Conservation (phyloP, 2,888 invertebrate genomes). For the Hoplodrina blanda region DNA sequence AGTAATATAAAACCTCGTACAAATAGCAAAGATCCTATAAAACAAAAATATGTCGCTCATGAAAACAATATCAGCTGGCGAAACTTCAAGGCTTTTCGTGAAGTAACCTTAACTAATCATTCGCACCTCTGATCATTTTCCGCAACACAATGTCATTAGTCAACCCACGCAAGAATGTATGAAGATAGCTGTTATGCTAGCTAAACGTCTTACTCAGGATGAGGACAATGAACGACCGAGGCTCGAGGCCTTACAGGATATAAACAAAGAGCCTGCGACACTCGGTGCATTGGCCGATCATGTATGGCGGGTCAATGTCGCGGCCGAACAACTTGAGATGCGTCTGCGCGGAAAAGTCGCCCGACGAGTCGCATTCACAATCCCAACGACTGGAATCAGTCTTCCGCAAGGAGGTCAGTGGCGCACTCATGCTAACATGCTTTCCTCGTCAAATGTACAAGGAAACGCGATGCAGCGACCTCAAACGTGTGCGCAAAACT, state of each 20-base stretch:
- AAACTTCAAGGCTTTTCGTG: constrained; percentile 54
- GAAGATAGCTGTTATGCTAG: constrained; percentile 46
- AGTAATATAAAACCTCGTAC: constrained; percentile 3
- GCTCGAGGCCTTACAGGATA: constrained; percentile 81
- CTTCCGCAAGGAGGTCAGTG: constrained; percentile 85
- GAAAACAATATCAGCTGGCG: constrained; percentile 58
- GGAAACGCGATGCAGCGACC: constrained; percentile 41
- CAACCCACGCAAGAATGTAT: constrained; percentile 54
- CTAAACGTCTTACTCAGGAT: constrained; percentile 54
- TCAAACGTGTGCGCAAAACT: constrained; percentile 42
- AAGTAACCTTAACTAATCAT: constrained; percentile 55
- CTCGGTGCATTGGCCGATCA: constrained; percentile 88
- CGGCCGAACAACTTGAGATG: constrained; percentile 84
- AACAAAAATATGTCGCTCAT: constrained; percentile 45
- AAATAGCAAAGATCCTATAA: constrained; percentile 8
- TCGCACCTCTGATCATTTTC: constrained; percentile 55
- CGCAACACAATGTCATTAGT: constrained; percentile 52
- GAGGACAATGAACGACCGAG: constrained; percentile 75
- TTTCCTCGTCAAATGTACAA: constrained; percentile 57
- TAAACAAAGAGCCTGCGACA: constrained; percentile 90
- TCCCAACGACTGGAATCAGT: constrained; percentile 74
- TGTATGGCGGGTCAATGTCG: constrained; percentile 89
- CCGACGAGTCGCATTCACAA: constrained; percentile 75
- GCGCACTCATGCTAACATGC: constrained; percentile 71
- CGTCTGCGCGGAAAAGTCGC: constrained; percentile 82